Conservation (phyloP, 1,140 invertebrate genomes). For the Lordiphosa stackelbergi region DNA sequence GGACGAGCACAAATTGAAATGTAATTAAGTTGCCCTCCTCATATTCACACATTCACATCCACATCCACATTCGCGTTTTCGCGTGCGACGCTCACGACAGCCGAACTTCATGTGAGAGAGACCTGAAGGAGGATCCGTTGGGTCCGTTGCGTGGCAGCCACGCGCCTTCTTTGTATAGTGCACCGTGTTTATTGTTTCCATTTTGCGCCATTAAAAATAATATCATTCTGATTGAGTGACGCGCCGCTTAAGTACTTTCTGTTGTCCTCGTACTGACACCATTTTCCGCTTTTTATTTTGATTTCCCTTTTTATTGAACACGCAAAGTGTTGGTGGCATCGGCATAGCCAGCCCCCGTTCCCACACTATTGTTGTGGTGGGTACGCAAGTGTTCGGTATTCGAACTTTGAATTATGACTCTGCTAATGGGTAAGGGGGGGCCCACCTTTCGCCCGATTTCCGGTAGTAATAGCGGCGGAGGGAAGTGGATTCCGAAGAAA, state of each 20-base stretch:
- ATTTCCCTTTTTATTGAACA: constrained; percentile 66
- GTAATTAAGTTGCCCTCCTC: constrained; percentile 62
- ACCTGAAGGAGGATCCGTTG: constrained; percentile 4
- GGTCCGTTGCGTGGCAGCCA: constrained; percentile 43
- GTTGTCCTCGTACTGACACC: constrained; percentile 67
- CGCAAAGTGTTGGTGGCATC: constrained; percentile 54
- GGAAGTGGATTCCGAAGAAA: no score
- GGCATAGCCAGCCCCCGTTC: constrained; percentile 28
- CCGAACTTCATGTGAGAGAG: constrained; percentile 46
- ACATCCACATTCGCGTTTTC: constrained; percentile 25
- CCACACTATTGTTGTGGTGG: background rate
- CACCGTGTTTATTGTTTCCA: constrained; percentile 62
- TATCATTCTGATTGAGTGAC: constrained; percentile 74
- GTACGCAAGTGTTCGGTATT: constrained; percentile 28
- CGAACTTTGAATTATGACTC: constrained; percentile 14
- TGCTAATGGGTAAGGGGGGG: constrained; percentile 10
- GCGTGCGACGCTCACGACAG: constrained; percentile 46
- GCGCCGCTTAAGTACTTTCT: constrained; percentile 71
- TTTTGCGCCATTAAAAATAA: constrained; percentile 73
- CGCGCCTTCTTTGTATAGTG: constrained; percentile 41
- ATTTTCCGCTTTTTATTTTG: constrained; percentile 47
- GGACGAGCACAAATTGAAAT: constrained; percentile 56
- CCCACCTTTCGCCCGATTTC: background rate
- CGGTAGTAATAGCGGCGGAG: background rate
- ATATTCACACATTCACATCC: constrained; percentile 22